A percentile compares a stretch with the other conserved stretches of the same genome.
Conservation (phyloP, 2,113 vertebrate genomes). For the Chinchilla lanigera region DNA sequence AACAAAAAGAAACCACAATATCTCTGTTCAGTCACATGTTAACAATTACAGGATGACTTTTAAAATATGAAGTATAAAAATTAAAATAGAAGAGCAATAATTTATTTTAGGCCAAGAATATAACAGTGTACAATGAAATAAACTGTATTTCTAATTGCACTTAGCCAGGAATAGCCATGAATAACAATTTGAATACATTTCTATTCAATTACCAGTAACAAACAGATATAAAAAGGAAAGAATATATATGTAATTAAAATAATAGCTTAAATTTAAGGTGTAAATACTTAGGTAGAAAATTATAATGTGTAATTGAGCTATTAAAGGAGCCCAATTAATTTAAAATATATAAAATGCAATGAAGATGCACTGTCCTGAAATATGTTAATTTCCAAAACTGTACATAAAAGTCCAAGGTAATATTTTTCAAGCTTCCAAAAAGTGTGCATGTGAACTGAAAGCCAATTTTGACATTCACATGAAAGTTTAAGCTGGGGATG, state of each 20-base stretch:
- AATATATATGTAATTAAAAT: neutral
- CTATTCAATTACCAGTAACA: neutral
- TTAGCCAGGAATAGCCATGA: neutral
- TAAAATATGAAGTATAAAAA: slow-evolving; percentile 28
- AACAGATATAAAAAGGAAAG: neutral
- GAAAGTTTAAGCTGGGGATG: neutral
- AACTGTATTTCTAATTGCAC: neutral
- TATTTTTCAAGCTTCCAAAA: neutral
- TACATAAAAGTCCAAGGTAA: neutral
- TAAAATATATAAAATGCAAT: neutral
- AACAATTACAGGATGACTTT: neutral
- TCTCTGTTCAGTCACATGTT: neutral
- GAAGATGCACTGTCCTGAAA: neutral
- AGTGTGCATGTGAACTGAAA: neutral
- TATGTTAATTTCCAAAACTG: neutral
- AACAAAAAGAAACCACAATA: neutral
- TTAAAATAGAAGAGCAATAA: neutral
- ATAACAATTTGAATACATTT: neutral
- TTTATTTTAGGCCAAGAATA: neutral
- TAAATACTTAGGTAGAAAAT: neutral
- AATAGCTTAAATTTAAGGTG: neutral
- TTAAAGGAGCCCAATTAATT: neutral
- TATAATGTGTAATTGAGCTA: neutral
- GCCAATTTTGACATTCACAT: neutral
- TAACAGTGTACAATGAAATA: neutral